Evolutionary conservation across 2,113 vertebrate genomes (phyloP).

Genomic region (Anguilla japonica): DNA sequence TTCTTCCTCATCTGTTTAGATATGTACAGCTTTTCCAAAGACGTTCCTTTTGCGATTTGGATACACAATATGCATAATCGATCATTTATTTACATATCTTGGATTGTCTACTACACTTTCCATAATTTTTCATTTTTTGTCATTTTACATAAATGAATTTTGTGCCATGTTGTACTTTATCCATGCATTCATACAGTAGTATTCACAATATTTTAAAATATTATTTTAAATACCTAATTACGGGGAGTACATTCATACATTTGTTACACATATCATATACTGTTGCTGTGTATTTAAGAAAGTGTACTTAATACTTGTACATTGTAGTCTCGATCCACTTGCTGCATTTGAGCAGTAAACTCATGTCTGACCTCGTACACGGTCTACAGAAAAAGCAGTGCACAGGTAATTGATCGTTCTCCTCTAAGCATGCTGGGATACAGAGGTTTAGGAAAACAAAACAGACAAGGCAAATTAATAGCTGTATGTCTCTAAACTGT

Average conservation of each 20-base stretch:
- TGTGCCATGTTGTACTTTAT: neutral
- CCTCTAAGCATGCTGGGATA: constrained; percentile 54
- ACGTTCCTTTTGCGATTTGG: constrained; percentile 10
- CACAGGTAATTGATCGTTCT: constrained; percentile 25
- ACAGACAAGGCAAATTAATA: constrained; percentile 64
- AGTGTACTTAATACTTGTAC: neutral
- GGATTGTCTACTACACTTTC: constrained; percentile 36
- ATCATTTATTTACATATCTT: constrained; percentile 55
- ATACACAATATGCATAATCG: no score
- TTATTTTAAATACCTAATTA: neutral
- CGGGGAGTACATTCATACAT: neutral
- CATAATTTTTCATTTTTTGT: constrained; percentile 15
- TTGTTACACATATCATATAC: neutral
- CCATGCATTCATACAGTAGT: neutral
- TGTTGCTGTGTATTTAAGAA: neutral
- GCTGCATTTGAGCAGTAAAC: neutral
- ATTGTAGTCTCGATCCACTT: neutral
- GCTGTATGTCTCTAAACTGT: constrained; percentile 73
- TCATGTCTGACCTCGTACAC: constrained; percentile 53
- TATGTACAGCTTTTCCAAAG: constrained; percentile 61
- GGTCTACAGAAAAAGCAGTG: neutral
- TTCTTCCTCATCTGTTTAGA: constrained; percentile 50
- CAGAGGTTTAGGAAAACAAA: constrained; percentile 52
- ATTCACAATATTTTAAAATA: neutral
- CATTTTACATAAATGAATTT: neutral